phyloP scores from a whole-genome alignment of 2,797 vertebrate species.

The Sebastes variabilis region DNA sequence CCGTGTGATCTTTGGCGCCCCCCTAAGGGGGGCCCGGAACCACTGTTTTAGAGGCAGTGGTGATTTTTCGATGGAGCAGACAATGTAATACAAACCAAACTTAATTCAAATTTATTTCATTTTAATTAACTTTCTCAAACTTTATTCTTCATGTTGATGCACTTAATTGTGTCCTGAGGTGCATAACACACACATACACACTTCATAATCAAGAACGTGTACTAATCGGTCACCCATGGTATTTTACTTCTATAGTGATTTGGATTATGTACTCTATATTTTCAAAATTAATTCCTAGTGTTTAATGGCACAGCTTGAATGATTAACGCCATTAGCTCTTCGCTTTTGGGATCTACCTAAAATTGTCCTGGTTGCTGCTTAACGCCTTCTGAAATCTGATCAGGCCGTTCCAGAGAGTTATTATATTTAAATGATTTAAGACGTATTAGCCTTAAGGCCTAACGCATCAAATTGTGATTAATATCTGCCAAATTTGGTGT shows the following conservation, averaged over 20 bases:
- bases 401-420: slow-evolving; percentile 6
- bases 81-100: background rate
- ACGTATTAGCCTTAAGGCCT: slow-evolving; percentile 14
- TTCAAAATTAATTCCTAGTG: slow-evolving; percentile 20
- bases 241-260: slow-evolving; percentile 9
- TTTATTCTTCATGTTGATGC: background rate
- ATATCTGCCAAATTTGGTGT: slow-evolving; percentile 40
- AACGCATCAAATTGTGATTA: slow-evolving; percentile 37
- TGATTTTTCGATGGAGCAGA: background rate
- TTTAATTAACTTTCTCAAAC: slow-evolving; percentile 12
- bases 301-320: slow-evolving; percentile 14
- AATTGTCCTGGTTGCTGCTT: background rate
- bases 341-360: slow-evolving; percentile 18
- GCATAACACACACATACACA: background rate
- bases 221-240: background rate
- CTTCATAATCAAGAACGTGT: background rate
- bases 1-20: too few species aligned
- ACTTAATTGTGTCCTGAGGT: slow-evolving; percentile 18
- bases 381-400: slow-evolving; percentile 27
- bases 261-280: slow-evolving; percentile 1
- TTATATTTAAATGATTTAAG: slow-evolving; percentile 27
- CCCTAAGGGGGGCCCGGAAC: too few species aligned
- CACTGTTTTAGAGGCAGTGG: background rate
- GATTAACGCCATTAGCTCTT: slow-evolving; percentile 33
- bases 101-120: background rate